These are phyloP conservation scores for Lacerta viridis DNA, from an alignment of 2,797 vertebrate genomes.

Conservation along the genomic window DNA sequence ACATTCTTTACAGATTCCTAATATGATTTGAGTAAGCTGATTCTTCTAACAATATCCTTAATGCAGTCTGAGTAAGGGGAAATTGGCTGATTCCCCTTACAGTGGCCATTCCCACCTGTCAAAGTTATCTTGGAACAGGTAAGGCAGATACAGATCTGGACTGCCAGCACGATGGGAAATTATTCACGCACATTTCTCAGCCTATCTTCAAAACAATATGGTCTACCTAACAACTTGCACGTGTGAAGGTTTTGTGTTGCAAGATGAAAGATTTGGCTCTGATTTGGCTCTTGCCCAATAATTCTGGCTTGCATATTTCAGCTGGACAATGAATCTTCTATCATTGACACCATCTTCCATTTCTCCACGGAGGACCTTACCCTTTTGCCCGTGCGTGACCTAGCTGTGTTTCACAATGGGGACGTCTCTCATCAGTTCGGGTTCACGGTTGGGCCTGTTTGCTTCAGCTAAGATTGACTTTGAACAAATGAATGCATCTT, in stretches of 20 bases:
- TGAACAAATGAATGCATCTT: too few species aligned
- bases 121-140: too few species aligned
- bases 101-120: too few species aligned
- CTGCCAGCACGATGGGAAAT: too few species aligned
- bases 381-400: slow-evolving; percentile 89
- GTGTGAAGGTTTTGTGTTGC: neutral
- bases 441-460: slow-evolving; percentile 88
- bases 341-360: slow-evolving; percentile 86
- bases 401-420: slow-evolving; percentile 83
- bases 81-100: too few species aligned
- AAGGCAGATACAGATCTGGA: too few species aligned
- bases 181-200: neutral
- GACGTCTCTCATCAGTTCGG: slow-evolving; percentile 82
- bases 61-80: too few species aligned
- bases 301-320: slow-evolving; percentile 46
- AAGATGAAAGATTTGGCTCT: neutral
- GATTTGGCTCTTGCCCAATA: neutral
- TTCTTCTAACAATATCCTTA: too few species aligned
- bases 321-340: slow-evolving; percentile 73
- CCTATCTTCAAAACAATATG: neutral
- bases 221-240: neutral
- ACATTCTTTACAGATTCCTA: too few species aligned
- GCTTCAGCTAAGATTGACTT: slow-evolving; percentile 85
- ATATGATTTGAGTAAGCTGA: too few species aligned
- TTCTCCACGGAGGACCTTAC: slow-evolving; percentile 86